Conservation (phyloP, 2,797 vertebrate species). For the Brachymystax lenok region DNA sequence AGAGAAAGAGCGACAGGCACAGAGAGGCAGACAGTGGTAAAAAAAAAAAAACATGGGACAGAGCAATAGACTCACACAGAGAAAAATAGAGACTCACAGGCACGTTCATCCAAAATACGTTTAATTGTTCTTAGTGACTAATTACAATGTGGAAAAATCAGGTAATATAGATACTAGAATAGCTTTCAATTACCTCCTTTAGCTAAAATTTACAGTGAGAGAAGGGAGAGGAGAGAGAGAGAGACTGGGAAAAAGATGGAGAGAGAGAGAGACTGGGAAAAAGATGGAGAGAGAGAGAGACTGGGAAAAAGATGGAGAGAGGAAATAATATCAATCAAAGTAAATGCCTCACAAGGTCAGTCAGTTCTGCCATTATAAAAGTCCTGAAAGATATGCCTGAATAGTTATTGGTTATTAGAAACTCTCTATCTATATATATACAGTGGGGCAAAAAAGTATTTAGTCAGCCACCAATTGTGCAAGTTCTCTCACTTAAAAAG, state of each 20-base stretch:
- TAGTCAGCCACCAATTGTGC: no score
- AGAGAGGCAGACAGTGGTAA: constrained; percentile 12
- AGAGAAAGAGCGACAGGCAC: no score
- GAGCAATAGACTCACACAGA: constrained; percentile 36
- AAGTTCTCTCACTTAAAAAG: no score
- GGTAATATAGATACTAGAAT: constrained; percentile 79
- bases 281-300: constrained; percentile 25
- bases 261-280: constrained; percentile 35
- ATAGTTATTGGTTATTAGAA: constrained; percentile 64
- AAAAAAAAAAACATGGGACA: constrained; percentile 29
- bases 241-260: constrained; percentile 44
- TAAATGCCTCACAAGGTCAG: constrained; percentile 57
- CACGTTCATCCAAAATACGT: constrained; percentile 69
- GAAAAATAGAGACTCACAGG: constrained; percentile 44
- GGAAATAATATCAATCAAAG: constrained; percentile 50
- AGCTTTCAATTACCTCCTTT: constrained; percentile 76
- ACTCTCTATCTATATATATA: constrained; percentile 25
- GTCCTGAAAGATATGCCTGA: constrained; percentile 50
- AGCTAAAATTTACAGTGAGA: constrained; percentile 55
- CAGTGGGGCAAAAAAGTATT: no score
- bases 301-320: constrained; percentile 54
- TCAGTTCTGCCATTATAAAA: constrained; percentile 43
- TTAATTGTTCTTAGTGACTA: constrained; percentile 78
- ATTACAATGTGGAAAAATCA: constrained; percentile 77
- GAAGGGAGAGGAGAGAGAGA: neutral